Conservation (phyloP, 2,888 invertebrate genomes). For the Drosophila dives region DNA sequence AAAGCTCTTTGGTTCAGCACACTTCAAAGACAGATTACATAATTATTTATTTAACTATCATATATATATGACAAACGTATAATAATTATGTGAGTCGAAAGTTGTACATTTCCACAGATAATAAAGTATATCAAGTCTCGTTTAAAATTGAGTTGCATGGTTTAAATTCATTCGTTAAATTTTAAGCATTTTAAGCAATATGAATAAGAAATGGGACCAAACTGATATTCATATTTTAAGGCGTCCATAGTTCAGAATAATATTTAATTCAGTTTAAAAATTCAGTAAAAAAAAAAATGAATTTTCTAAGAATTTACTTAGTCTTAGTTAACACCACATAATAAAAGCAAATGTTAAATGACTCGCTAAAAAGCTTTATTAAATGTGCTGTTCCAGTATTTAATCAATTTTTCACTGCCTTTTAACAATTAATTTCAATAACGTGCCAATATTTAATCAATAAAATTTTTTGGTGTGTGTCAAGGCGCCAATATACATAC, state of each 20-base stretch:
- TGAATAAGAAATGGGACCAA: rapidly evolving
- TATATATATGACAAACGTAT: not conserved
- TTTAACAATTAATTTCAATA: conserved; percentile 12
- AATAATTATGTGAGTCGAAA: not conserved
- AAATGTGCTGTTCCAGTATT: not conserved
- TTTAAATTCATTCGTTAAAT: not conserved
- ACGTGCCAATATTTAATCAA: conserved; percentile 19
- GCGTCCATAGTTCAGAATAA: not conserved
- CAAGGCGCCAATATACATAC: conserved; percentile 49
- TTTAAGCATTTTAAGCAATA: not conserved
- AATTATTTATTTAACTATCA: not conserved
- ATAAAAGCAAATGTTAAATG: too few species aligned
- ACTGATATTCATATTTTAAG: not conserved
- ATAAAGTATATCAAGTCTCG: not conserved
- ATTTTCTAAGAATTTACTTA: too few species aligned
- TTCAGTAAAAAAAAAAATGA: not conserved
- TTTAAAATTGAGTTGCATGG: not conserved
- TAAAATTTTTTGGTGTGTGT: conserved; percentile 20
- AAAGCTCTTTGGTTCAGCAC: conserved; percentile 5
- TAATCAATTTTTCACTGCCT: conserved; percentile 2
- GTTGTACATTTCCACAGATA: not conserved
- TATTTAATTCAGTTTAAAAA: not conserved
- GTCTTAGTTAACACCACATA: too few species aligned
- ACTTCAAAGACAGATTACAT: not conserved
- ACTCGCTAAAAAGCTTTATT: not conserved